A percentile compares a stretch with the other conserved stretches of the same genome.
Conservation (phyloP, 1,140 invertebrate species). For the Heliconius eleuchia region DNA sequence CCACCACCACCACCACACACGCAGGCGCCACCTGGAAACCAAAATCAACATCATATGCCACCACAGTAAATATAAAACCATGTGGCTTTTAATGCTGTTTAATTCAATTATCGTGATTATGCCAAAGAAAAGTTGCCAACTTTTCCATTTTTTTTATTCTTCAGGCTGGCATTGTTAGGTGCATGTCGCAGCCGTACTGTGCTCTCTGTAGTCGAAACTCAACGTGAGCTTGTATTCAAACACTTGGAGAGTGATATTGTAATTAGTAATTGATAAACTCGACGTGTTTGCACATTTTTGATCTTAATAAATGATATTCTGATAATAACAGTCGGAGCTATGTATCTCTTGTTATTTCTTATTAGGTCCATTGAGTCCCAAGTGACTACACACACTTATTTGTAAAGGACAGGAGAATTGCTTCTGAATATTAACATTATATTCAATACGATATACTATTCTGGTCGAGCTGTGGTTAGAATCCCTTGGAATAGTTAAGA, state of each 20-base stretch:
- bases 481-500: not conserved
- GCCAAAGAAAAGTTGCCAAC: slow-evolving; percentile 14
- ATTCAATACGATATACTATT: not conserved
- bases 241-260: not conserved
- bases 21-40: slow-evolving; percentile 7
- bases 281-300: not conserved
- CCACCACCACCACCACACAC: slow-evolving; percentile 40
- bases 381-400: not conserved
- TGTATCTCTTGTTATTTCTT: not conserved
- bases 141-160: not conserved
- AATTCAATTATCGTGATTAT: not conserved
- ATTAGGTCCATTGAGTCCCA: not conserved
- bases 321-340: not conserved
- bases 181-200: not conserved
- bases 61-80: slow-evolving; percentile 22
- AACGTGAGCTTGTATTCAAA: not conserved
- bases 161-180: not conserved
- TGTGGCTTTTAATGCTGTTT: not conserved
- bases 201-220: slow-evolving; percentile 7
- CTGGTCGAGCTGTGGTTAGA: not conserved
- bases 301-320: slow-evolving; percentile 1
- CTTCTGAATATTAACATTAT: not conserved
- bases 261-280: not conserved
- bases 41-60: slow-evolving; percentile 35
- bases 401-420: not conserved